Percentiles rank a stretch among this genome's conserved stretches.
These are phyloP conservation scores for Tetragnatha montana DNA, from an alignment of 2,888 invertebrate species.

Conservation along the genomic window DNA sequence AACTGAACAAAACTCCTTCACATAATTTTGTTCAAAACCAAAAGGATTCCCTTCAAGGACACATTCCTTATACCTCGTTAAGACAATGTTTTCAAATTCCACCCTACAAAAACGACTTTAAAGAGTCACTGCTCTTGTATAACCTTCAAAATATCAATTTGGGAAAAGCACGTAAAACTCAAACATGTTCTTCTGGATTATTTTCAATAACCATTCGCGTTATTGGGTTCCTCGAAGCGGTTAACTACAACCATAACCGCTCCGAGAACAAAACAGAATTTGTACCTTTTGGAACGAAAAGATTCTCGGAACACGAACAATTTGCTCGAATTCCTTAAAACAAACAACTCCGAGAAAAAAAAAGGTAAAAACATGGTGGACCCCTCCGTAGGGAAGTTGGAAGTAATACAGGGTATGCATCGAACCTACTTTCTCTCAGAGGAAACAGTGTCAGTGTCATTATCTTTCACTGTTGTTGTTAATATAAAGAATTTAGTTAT, in stretches of 20 bases:
- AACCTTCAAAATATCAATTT: background rate
- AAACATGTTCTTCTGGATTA: background rate
- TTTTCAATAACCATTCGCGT: background rate
- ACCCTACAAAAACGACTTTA: background rate
- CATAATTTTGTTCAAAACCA: no score
- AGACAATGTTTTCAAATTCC: background rate
- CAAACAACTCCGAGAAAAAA: background rate
- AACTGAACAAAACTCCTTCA: no score
- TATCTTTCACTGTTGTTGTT: no score
- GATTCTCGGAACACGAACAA: background rate
- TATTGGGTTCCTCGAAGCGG: background rate
- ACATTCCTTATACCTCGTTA: background rate
- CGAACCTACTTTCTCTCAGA: no score
- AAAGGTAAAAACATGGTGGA: background rate
- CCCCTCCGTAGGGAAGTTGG: background rate
- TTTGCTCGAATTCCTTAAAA: background rate
- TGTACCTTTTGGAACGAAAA: background rate
- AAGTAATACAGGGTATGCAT: no score
- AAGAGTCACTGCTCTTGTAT: background rate
- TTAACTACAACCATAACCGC: background rate
- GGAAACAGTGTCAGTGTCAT: no score
- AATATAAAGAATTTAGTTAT: no score
- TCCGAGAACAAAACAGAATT: background rate
- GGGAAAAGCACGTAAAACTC: background rate
- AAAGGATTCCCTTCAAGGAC: no score